phyloP scores from a whole-genome alignment of 2,113 vertebrate genomes.

The Mesocricetus auratus region DNA sequence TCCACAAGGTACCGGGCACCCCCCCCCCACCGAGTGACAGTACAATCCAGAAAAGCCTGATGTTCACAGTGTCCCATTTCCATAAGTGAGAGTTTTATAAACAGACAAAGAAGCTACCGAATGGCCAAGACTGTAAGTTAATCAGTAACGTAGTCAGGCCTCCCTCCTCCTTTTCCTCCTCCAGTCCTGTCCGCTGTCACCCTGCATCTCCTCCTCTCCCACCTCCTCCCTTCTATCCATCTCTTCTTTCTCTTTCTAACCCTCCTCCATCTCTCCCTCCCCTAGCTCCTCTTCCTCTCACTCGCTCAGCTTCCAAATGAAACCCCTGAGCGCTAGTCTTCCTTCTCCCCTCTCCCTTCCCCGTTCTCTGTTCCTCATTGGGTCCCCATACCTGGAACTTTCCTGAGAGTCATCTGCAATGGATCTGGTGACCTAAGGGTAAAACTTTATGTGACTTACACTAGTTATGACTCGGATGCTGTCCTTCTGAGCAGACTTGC shows the following conservation, averaged over 20 bases:
- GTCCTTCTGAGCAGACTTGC: constrained; percentile 26
- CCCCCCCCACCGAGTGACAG: not conserved
- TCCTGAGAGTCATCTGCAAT: not conserved
- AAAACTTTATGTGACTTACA: not conserved
- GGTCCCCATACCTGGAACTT: not conserved
- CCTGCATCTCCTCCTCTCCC: not conserved
- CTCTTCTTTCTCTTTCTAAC: not conserved
- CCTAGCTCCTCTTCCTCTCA: not conserved
- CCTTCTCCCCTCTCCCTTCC: not conserved
- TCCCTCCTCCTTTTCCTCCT: not conserved
- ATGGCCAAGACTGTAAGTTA: not conserved
- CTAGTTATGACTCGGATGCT: constrained; percentile 21
- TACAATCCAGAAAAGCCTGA: not conserved
- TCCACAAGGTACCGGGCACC: constrained; percentile 1
- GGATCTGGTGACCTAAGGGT: not conserved
- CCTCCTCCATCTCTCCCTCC: not conserved
- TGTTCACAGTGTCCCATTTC: not conserved
- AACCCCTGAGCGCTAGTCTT: not conserved
- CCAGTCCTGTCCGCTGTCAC: not conserved
- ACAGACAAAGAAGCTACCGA: not conserved
- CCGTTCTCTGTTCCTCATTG: not conserved
- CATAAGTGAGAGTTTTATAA: not conserved
- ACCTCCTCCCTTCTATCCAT: no score
- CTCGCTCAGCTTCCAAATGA: not conserved
- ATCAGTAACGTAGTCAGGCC: not conserved